Evolutionary conservation across 2,888 invertebrate species (phyloP).

Genomic region (Parthenolecanium corni): DNA sequence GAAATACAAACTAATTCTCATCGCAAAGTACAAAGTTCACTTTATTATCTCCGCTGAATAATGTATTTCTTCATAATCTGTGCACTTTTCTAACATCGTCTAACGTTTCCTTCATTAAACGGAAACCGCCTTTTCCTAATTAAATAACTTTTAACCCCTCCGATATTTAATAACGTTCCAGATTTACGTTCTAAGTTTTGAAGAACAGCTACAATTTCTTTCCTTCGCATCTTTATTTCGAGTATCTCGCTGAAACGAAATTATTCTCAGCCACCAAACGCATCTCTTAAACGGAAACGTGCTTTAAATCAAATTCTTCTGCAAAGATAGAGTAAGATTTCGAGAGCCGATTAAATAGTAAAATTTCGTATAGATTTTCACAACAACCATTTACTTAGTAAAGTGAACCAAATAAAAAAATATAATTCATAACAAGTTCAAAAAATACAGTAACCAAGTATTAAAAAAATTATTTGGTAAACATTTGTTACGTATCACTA

Average conservation of each 20-base stretch:
- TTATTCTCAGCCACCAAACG: slow-evolving; percentile 15
- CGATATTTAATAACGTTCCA: slow-evolving; percentile 20
- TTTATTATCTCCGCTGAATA: slow-evolving; percentile 21
- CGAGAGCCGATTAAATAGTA: not conserved
- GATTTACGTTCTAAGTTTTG: slow-evolving; percentile 25
- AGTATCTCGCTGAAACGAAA: slow-evolving; percentile 10
- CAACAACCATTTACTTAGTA: no score
- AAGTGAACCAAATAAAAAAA: no score
- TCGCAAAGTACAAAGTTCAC: slow-evolving; percentile 14
- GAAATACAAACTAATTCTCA: slow-evolving; percentile 21
- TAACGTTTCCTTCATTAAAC: slow-evolving; percentile 13
- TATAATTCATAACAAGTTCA: not conserved
- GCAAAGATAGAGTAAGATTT: not conserved
- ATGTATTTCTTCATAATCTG: slow-evolving; percentile 7
- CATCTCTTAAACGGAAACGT: slow-evolving; percentile 11
- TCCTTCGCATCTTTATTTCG: slow-evolving; percentile 17
- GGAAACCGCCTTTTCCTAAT: slow-evolving; percentile 22
- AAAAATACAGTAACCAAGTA: not conserved
- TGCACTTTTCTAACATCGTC: slow-evolving; percentile 16
- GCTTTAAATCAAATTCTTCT: slow-evolving; percentile 20
- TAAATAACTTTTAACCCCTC: slow-evolving; percentile 26
- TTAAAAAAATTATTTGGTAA: no score
- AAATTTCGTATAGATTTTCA: not conserved
- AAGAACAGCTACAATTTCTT: slow-evolving; percentile 23
- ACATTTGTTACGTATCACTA: no score